Evolutionary conservation across 2,113 vertebrate species (phyloP).

Genomic region (Mesembrinibis cayennensis): DNA sequence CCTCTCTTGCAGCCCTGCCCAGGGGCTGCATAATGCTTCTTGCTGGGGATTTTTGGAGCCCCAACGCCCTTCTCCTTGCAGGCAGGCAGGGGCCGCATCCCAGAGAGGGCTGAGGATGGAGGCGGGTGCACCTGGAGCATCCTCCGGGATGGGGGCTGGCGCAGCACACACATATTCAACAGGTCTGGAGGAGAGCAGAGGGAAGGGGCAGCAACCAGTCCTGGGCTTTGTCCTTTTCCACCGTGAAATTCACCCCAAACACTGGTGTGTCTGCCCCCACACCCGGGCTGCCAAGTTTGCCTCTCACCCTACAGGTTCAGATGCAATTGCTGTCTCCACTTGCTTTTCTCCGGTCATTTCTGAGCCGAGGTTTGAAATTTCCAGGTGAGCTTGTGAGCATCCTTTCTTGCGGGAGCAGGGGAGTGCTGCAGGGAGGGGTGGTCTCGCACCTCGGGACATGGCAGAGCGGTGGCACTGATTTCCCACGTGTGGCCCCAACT

Average conservation of each 20-base stretch:
- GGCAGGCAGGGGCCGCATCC: not conserved
- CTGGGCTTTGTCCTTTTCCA: not conserved
- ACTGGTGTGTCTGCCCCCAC: not conserved
- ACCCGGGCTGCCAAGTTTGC: accelerated
- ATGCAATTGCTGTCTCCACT: not conserved
- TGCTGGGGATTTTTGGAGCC: not conserved
- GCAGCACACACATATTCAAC: not conserved
- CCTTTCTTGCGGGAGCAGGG: not conserved
- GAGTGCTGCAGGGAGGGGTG: not conserved
- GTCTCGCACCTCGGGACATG: not conserved
- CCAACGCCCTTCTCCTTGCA: not conserved
- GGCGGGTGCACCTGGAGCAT: not conserved
- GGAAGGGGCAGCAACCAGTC: not conserved
- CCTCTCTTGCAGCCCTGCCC: not conserved
- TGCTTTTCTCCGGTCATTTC: not conserved
- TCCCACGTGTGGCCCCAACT: not conserved
- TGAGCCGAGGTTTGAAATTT: not conserved
- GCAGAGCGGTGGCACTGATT: not conserved
- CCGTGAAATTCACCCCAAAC: not conserved
- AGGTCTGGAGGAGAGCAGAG: not conserved
- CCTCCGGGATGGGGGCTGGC: not conserved
- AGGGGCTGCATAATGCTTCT: not conserved
- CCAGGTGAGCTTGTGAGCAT: not conserved
- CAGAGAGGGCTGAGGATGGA: not conserved
- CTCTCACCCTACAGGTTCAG: not conserved